Evolutionary conservation across 2,797 vertebrate species (phyloP), one percentile per base, ranked within the genome.

Genomic region (Sebastolobus altivelis): DNA sequence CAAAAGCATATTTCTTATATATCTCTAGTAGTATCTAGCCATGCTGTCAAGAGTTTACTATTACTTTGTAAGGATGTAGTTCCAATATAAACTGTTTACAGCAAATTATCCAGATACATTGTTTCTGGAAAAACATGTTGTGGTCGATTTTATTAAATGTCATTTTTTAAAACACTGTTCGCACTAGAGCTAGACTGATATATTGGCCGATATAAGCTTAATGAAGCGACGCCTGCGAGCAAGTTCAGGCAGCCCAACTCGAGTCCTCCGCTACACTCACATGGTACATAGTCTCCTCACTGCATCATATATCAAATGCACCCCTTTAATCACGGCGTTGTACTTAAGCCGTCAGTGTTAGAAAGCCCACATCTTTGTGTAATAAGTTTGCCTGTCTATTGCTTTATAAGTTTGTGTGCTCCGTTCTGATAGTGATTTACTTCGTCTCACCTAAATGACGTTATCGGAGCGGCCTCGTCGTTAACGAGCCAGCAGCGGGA

Each of bases 241-340:
- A 14, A 14, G 20, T 54, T 27, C 58, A 80, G 25, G 40, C 29
- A 12, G 54, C 11, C 54, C 4, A 27, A 49, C 46, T 62, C 16
- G 11, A 72, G 67, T 58, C 68, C 10, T 2, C 35, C 3, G 27
- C 55, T 49, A 35, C 27, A 18, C 16, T 54, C 25, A n/a, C 1
- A 40, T n/a, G 25, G 25, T 54, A 46, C 6, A 52, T 52, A 11
- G 65, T 27, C 40, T 37, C 31, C 52, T n/a, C 35, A 20, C 60
- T 22, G 72, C 61, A 43, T 75, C 52, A 38, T 40, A 68, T 35
- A 66, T 66, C 63, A 75, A 35, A 46, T 4, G 2, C 11, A 66
- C n/a, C 52, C 31, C 35, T 76, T 49, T 60, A 68, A 68, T 68
- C 55, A 61, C 35, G 22, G 0, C 0, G 33, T 4, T 54, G n/a